Evolutionary conservation across 2,797 vertebrate species (phyloP).

Genomic region (Dromococcyx pavoninus): DNA sequence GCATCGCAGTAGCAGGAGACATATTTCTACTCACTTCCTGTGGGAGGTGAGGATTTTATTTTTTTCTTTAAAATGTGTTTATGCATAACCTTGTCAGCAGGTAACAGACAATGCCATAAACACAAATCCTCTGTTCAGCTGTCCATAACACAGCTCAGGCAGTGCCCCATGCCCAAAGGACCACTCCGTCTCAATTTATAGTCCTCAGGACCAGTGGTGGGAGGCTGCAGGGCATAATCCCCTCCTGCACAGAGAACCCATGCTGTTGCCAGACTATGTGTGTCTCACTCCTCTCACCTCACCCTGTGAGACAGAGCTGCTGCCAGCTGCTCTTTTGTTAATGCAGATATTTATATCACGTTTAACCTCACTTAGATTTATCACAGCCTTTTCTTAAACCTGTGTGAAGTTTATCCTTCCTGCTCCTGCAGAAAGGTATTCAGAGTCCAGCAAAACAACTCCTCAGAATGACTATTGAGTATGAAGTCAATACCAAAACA

Average conservation of each 20-base stretch:
- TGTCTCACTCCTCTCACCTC: background rate
- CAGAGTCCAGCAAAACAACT: background rate
- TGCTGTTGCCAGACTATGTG: fast-evolving
- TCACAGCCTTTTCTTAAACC: background rate
- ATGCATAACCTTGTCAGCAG: background rate
- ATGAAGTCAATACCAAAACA: background rate
- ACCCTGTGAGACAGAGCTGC: background rate
- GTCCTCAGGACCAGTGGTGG: background rate
- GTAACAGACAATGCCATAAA: background rate
- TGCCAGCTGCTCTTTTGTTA: background rate
- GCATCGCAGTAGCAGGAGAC: background rate
- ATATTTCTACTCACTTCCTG: background rate
- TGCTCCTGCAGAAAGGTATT: background rate
- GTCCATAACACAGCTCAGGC: background rate
- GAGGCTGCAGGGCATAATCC: background rate
- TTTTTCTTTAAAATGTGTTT: background rate
- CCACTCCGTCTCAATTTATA: background rate
- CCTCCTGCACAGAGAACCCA: background rate
- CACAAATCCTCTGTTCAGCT: background rate
- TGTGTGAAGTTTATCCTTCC: background rate
- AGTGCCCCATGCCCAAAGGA: no score
- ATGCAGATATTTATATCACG: background rate
- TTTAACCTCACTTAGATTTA: background rate
- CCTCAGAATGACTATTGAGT: fast-evolving
- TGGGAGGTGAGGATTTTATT: background rate